These are phyloP conservation scores for Boulengeromyrus knoepffleri DNA, from an alignment of 2,113 vertebrate species.

Conservation along the genomic window DNA sequence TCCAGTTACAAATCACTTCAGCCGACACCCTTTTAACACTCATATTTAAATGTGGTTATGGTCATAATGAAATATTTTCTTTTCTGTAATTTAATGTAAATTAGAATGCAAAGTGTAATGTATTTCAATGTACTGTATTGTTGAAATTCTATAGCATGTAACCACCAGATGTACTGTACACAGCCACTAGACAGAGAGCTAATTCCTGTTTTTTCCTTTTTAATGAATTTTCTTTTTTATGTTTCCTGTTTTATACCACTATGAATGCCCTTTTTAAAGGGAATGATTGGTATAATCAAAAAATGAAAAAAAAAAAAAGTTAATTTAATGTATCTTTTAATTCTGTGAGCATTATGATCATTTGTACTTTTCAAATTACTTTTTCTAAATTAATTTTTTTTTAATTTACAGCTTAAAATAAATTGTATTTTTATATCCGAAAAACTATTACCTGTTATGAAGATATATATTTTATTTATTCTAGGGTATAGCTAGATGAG, in stretches of 20 bases:
- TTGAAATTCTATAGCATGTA: not conserved
- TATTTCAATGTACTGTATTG: not conserved
- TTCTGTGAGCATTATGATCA: not conserved
- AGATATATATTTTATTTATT: not conserved
- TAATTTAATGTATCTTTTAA: not conserved
- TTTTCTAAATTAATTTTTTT: not conserved
- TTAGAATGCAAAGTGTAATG: not conserved
- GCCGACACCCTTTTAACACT: not conserved
- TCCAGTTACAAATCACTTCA: not conserved
- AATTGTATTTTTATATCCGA: not conserved
- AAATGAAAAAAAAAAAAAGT: not conserved
- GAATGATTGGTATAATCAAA: not conserved
- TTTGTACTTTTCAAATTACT: not conserved
- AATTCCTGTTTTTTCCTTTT: not conserved
- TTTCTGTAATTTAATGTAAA: conserved; percentile 18
- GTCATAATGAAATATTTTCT: not conserved
- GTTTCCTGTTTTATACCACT: not conserved
- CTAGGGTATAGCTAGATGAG: not conserved
- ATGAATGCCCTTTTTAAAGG: not conserved
- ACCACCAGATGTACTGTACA: not conserved
- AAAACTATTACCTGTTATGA: not conserved
- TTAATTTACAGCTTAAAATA: not conserved
- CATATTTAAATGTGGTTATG: not conserved
- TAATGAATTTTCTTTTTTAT: not conserved
- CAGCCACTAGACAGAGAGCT: not conserved